These are phyloP conservation scores for Lamproptera curius DNA, from an alignment of 2,888 invertebrate genomes.

Conservation along the genomic window DNA sequence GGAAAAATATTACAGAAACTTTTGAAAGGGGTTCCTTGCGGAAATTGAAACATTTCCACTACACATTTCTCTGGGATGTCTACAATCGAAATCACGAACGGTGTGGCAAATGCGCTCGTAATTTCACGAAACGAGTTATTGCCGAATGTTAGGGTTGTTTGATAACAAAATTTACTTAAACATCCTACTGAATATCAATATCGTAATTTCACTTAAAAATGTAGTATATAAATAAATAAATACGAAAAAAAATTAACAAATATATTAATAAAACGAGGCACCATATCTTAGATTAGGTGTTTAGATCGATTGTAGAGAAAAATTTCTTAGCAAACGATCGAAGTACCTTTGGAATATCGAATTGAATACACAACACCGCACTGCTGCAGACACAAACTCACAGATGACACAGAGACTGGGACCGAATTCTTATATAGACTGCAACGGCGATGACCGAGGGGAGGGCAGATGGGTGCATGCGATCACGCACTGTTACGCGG, in stretches of 20 bases:
- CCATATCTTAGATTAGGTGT: too few relatives aligned
- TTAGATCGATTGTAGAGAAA: too few relatives aligned
- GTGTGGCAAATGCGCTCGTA: slow-evolving; percentile 5
- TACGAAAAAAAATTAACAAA: too few relatives aligned
- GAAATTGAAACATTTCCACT: slow-evolving; percentile 74
- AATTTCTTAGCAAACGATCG: background rate
- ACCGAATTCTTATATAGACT: slow-evolving; percentile 70
- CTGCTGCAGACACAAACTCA: slow-evolving; percentile 66
- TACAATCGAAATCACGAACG: slow-evolving; percentile 31
- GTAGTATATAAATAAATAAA: too few relatives aligned
- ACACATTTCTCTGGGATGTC: slow-evolving; percentile 65
- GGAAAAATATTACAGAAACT: slow-evolving; percentile 3
- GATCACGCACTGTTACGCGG: slow-evolving; percentile 36
- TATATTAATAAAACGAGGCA: too few relatives aligned
- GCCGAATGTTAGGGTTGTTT: too few relatives aligned
- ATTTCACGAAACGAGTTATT: background rate
- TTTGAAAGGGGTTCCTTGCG: slow-evolving; percentile 39
- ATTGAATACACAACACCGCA: slow-evolving; percentile 67
- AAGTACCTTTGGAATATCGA: slow-evolving; percentile 52
- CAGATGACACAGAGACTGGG: slow-evolving; percentile 55
- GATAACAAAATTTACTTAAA: background rate
- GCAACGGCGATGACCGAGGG: slow-evolving; percentile 48
- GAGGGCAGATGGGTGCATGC: slow-evolving; percentile 46
- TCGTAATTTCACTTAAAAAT: too few relatives aligned
- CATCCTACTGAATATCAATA: too few relatives aligned